These are phyloP conservation scores for Nomada ferruginata DNA, from an alignment of 2,888 invertebrate genomes.

Conservation along the genomic window DNA sequence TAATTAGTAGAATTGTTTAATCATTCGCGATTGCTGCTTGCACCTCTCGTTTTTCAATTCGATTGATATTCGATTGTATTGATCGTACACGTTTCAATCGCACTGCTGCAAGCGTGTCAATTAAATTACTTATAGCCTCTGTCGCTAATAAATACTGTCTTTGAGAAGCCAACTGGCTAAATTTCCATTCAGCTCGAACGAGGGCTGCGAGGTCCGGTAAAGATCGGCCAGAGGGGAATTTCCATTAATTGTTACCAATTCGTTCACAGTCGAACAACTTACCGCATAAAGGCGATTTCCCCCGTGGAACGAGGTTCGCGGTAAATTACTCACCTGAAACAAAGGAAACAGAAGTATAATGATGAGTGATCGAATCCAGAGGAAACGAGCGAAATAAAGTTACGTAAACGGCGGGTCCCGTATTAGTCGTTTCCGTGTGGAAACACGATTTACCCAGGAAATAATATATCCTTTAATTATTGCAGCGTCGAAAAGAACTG, in stretches of 20 bases:
- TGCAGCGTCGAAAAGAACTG: neutral
- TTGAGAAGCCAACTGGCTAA: slow-evolving; percentile 9
- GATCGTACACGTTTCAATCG: neutral
- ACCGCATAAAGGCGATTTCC: slow-evolving; percentile 72
- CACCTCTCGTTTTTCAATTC: neutral
- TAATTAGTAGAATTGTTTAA: neutral
- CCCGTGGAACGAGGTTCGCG: slow-evolving; percentile 37
- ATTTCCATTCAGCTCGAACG: slow-evolving; percentile 33
- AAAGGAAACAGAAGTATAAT: slow-evolving; percentile 62
- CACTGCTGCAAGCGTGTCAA: neutral
- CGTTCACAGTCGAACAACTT: slow-evolving; percentile 69
- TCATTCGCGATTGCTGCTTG: neutral
- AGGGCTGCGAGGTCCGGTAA: slow-evolving; percentile 10
- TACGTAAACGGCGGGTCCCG: neutral
- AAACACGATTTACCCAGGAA: slow-evolving; percentile 15
- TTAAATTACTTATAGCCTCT: slow-evolving; percentile 24
- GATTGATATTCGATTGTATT: neutral
- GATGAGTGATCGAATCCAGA: slow-evolving; percentile 44
- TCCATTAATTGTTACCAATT: slow-evolving; percentile 75
- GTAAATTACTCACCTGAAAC: slow-evolving; percentile 74
- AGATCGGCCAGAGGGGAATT: slow-evolving; percentile 65
- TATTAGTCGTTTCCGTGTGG: slow-evolving; percentile 9
- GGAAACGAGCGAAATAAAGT: slow-evolving; percentile 20
- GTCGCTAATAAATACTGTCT: slow-evolving; percentile 32
- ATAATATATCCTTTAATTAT: slow-evolving; percentile 33